Evolutionary conservation across 2,888 invertebrate species (phyloP), one percentile per base, ranked within the genome.

Genomic region (Parthenolecanium corni): DNA sequence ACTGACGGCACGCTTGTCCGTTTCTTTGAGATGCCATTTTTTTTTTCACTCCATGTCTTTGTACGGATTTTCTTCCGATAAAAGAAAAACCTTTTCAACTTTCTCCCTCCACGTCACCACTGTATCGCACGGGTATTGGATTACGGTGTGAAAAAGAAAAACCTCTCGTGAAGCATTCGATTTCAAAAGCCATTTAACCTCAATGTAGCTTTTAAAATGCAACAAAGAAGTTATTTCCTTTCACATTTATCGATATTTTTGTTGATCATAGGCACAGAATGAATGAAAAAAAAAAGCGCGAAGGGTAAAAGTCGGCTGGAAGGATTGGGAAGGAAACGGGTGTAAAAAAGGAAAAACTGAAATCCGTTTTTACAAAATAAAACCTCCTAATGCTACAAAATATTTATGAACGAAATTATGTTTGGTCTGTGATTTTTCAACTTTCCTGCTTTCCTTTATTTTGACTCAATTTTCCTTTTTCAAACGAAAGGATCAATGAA

Each of bases 131-230:
- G 23, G 56, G 56, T 56, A 56, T 56, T 44, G 56, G 56, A 56
- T 56, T 56, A 46, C 56, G 42, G 56, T 56, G 42, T 56, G 56
- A 56, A 44, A 56, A 56, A 44, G 46, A 46, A 40, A 56, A 56
- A 56, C 46, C 56, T 56, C 56, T 56, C 56, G 31, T 56, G 42
- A 56, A 56, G 56, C 56, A 56, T 44, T 56, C 56, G 56, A 56
- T 56, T 56, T 56, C 56, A 56, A 56, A 56, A 56, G 56, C 46
- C 56, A 44, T 56, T 56, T 56, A 56, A 46, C 56, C 56, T 56
- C 56, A 46, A 44, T 46, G 56, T 46, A 44, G 46, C 56, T 56
- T 56, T 56, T 56, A 56, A 56, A 56, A 56, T 56, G 56, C 56
- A 56, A 56, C 56, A 56, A 56, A 56, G 56, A 56, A 44, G 56